These are phyloP conservation scores for Colius striatus DNA, from an alignment of 2,113 vertebrate genomes.

Conservation along the genomic window DNA sequence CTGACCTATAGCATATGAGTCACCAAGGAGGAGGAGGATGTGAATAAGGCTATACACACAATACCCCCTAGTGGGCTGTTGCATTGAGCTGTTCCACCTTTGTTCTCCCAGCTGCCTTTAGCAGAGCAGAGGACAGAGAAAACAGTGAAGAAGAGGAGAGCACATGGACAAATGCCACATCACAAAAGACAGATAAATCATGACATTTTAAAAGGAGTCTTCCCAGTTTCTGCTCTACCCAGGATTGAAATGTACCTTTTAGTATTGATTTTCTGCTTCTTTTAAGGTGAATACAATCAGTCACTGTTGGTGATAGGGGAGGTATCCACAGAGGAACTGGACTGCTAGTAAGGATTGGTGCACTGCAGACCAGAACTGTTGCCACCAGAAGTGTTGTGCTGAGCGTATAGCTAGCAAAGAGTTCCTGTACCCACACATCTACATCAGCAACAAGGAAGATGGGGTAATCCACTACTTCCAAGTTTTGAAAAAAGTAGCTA, in stretches of 20 bases:
- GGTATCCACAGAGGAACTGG: background rate
- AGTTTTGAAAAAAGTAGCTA: background rate
- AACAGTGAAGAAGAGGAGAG: background rate
- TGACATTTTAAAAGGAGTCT: background rate
- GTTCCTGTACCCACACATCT: background rate
- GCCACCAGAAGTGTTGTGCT: background rate
- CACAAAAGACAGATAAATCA: background rate
- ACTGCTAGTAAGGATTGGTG: background rate
- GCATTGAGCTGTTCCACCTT: background rate
- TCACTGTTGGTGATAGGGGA: background rate
- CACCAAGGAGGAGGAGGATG: background rate
- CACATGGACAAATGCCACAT: background rate
- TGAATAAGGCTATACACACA: background rate
- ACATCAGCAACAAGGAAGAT: background rate
- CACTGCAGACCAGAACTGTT: background rate
- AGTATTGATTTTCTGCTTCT: background rate
- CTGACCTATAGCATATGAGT: background rate
- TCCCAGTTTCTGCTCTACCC: background rate
- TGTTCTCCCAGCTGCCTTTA: background rate
- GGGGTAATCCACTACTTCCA: background rate
- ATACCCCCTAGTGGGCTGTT: accelerated
- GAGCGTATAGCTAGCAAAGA: background rate
- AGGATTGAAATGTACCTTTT: background rate
- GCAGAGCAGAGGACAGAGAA: background rate
- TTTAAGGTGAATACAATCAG: background rate